These are phyloP conservation scores for Lordiphosa mommai DNA, from an alignment of 1,140 invertebrate species.

Conservation along the genomic window DNA sequence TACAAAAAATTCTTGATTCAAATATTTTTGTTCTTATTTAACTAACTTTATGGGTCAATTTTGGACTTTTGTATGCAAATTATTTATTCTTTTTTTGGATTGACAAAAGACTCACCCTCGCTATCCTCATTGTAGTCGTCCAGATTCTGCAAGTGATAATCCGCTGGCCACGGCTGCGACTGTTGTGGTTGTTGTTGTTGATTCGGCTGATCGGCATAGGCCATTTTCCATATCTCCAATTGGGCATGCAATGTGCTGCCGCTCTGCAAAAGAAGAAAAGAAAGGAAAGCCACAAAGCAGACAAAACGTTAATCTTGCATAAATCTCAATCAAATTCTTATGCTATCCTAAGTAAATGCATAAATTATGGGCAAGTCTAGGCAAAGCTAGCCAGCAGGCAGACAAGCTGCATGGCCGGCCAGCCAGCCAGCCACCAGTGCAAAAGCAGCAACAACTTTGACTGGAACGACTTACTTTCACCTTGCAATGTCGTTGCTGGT, in stretches of 20 bases:
- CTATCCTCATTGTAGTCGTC: constrained; percentile 54
- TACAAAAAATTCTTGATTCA: too few species aligned
- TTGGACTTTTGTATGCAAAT: constrained; percentile 4
- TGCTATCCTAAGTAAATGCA: constrained; percentile 44
- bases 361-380: constrained; percentile 54
- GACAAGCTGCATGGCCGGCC: constrained; percentile 10
- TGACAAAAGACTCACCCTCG: constrained; percentile 53
- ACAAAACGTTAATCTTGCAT: constrained; percentile 55
- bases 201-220: constrained; percentile 63
- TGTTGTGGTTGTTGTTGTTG: constrained; percentile 26
- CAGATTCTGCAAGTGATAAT: constrained; percentile 32
- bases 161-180: constrained; percentile 33
- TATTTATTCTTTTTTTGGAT: not conserved
- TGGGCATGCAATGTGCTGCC: constrained; percentile 93
- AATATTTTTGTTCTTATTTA: too few species aligned
- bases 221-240: constrained; percentile 94
- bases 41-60: too few species aligned
- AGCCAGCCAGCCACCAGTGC: constrained; percentile 14
- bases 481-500: constrained; percentile 80
- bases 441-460: constrained; percentile 25
- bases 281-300: constrained; percentile 58
- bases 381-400: constrained; percentile 3
- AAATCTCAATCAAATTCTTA: constrained; percentile 72
- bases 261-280: constrained; percentile 81
- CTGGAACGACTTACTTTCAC: constrained; percentile 75